A percentile compares a stretch with the other conserved stretches of the same genome.
Evolutionary conservation across 2,113 vertebrate species (phyloP).

Genomic region (Apteryx mantelli): DNA sequence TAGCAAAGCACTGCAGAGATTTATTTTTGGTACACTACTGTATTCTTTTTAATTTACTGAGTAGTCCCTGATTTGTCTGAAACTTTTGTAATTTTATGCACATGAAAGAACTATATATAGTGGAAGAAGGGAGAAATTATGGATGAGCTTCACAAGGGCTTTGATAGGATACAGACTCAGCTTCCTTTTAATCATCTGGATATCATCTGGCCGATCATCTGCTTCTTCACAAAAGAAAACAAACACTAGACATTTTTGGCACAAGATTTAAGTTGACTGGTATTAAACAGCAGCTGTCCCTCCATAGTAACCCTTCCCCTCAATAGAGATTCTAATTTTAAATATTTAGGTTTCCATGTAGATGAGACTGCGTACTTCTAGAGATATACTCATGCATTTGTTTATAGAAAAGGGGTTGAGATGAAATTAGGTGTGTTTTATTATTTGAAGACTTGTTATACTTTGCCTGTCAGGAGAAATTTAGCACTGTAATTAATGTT

Average conservation of each 20-base stretch:
- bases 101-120: not conserved
- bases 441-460: constrained; percentile 41
- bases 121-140: constrained; percentile 10
- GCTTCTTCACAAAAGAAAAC: constrained; percentile 53
- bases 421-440: constrained; percentile 50
- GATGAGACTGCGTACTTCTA: constrained; percentile 9
- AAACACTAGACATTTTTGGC: constrained; percentile 45
- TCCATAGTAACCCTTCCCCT: not conserved
- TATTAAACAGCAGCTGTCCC: constrained; percentile 45
- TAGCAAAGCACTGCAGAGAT: not conserved
- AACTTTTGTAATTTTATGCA: constrained; percentile 30
- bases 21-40: not conserved
- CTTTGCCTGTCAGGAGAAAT: constrained; percentile 21
- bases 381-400: constrained; percentile 13
- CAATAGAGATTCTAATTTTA: constrained; percentile 11
- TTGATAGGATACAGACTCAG: constrained; percentile 30
- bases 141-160: constrained; percentile 36
- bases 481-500: constrained; percentile 11
- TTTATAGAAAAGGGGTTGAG: constrained; percentile 14
- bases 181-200: constrained; percentile 54
- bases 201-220: constrained; percentile 55
- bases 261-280: constrained; percentile 19
- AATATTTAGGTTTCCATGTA: constrained; percentile 58
- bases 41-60: constrained; percentile 1
- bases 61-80: not conserved